Evolutionary conservation across 1,140 invertebrate genomes (phyloP).

Genomic region (Drosophila sp.): DNA sequence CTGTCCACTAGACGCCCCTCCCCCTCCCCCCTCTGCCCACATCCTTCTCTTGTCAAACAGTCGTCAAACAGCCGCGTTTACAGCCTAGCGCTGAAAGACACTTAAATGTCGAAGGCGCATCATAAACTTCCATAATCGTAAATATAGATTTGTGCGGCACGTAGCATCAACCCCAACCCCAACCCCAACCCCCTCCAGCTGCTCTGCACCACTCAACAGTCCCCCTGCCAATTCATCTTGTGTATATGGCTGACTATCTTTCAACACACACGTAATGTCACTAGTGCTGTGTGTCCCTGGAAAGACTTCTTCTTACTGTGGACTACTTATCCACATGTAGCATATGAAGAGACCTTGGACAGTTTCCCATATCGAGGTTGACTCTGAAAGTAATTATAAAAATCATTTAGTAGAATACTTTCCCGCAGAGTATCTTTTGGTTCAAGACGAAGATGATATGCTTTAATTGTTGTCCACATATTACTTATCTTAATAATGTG

Average conservation of each 20-base stretch:
- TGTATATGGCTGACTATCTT: neutral
- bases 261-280: neutral
- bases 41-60: slow-evolving; percentile 1
- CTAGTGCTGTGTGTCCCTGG: neutral
- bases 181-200: neutral
- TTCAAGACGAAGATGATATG: no score
- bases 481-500: no score
- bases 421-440: no score
- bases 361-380: no score
- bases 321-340: no score
- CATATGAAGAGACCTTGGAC: no score
- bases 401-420: no score
- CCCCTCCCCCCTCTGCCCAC: neutral
- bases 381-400: no score
- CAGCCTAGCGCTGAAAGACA: slow-evolving; percentile 68
- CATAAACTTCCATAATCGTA: slow-evolving; percentile 75
- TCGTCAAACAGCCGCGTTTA: slow-evolving; percentile 56
- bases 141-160: slow-evolving; percentile 76
- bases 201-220: neutral
- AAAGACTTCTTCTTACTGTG: neutral
- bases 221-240: neutral
- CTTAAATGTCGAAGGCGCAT: slow-evolving; percentile 66
- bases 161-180: slow-evolving; percentile 18
- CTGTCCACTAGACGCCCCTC: neutral
- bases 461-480: no score